Percentiles rank a stretch among this genome's conserved stretches.
Conservation (phyloP, 2,888 invertebrate species). For the Anaspis maculata region DNA sequence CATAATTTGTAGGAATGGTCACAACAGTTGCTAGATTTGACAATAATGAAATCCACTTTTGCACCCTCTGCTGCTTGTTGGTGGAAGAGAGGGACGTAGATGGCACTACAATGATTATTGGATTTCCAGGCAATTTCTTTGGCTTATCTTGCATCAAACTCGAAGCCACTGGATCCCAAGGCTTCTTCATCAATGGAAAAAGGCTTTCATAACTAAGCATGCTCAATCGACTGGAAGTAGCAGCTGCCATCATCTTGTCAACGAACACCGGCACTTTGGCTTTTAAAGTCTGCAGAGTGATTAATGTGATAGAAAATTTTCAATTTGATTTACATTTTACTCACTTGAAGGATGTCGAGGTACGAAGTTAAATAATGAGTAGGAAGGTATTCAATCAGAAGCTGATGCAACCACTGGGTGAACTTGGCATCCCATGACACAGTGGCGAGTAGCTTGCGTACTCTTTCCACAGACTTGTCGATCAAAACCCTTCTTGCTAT, state of each 20-base stretch:
- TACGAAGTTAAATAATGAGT: conserved; percentile 61
- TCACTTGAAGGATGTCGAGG: conserved; percentile 67
- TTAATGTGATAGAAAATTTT: no score
- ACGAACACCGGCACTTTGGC: conserved; percentile 62
- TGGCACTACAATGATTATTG: conserved; percentile 57
- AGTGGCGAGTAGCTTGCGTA: conserved; percentile 60
- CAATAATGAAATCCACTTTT: conserved; percentile 63
- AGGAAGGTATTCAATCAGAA: conserved; percentile 60
- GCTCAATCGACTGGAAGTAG: conserved; percentile 42
- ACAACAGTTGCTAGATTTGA: conserved; percentile 61
- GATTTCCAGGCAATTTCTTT: conserved; percentile 62
- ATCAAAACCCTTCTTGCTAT: conserved; percentile 59
- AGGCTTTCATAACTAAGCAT: conserved; percentile 56
- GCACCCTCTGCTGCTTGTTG: conserved; percentile 55
- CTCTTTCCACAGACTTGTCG: conserved; percentile 59
- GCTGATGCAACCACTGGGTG: conserved; percentile 68
- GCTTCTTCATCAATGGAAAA: conserved; percentile 54
- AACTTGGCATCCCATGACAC: conserved; percentile 66
- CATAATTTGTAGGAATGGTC: conserved; percentile 47
- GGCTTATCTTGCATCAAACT: conserved; percentile 53
- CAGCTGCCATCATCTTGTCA: conserved; percentile 61
- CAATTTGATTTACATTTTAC: conserved; percentile 5
- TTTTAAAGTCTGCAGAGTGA: conserved; percentile 46
- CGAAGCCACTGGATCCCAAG: conserved; percentile 66
- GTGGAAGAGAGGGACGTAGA: conserved; percentile 45